These are phyloP conservation scores for Flexamia atlantica DNA, from an alignment of 2,888 invertebrate species.

Conservation along the genomic window DNA sequence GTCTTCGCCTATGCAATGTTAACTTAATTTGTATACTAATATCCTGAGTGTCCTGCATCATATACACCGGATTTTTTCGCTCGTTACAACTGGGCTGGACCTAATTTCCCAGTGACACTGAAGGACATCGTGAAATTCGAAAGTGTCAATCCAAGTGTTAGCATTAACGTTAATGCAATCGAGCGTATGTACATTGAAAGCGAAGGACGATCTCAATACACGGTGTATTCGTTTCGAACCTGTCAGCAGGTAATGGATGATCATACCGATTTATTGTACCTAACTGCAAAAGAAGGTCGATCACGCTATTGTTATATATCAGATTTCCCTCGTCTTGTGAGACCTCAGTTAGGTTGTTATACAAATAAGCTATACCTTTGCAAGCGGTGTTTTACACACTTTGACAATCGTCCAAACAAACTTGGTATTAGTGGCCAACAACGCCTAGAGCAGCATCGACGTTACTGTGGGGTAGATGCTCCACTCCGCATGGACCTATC, in stretches of 20 bases:
- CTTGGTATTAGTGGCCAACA: not conserved
- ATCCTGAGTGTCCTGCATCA: not conserved
- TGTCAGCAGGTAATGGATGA: not conserved
- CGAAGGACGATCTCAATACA: not conserved
- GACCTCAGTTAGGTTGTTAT: not conserved
- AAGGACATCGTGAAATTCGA: not conserved
- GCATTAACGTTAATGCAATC: not conserved
- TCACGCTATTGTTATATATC: not conserved
- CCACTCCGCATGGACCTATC: constrained; percentile 29
- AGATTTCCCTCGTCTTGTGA: not conserved
- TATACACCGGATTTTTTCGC: not conserved
- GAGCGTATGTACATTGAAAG: not conserved
- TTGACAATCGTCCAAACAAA: not conserved
- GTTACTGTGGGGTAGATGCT: not conserved
- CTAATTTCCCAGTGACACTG: not conserved
- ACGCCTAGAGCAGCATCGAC: not conserved
- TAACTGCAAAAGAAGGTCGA: not conserved
- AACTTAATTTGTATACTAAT: not conserved
- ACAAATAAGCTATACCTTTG: not conserved
- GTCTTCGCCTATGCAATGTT: not conserved
- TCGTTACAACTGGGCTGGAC: not conserved
- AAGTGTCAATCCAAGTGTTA: not conserved
- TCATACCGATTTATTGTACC: not conserved
- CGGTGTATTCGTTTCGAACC: not conserved
- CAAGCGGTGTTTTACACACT: constrained; percentile 44